Evolutionary conservation across 2,797 vertebrate genomes (phyloP), one percentile per base, ranked within the genome.

Genomic region (Gorsachius magnificus): DNA sequence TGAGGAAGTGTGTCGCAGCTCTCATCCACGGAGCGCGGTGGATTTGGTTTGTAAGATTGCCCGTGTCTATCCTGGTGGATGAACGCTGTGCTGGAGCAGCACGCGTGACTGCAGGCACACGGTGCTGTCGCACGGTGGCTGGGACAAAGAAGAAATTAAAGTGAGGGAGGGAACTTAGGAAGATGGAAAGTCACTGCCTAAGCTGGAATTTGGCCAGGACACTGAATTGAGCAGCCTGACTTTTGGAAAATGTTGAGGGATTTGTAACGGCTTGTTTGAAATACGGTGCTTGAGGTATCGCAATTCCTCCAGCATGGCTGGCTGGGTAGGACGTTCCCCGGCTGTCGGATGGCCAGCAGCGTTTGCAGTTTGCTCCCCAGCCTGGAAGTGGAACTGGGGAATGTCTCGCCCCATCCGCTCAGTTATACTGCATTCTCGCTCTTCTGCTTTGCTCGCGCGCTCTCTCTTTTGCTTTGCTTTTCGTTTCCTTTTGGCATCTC

Each of bases 21-120:
- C 28, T 43, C 0, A 0, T 46, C 54, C 43, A 10, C 1, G 2
- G 54, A 71, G n/a, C 43, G 11, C 0, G 0, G 46, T 38, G 41
- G 9, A 9, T 53, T 79, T 31, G 6, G 21, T 51, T 60, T 50
- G 31, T 38, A 26, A 33, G 65, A 18, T 16, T 46, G 38, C 31
- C 77, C 2, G 0, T 31, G 33, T 36, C 75, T 38, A 1, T 66
- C 45, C 69, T 33, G 19, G 68, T 17, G 68, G 80, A 13, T 10
- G 41, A 35, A 19, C 5, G 0, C 16, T 11, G 10, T 35, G 20
- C 78, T 76, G 83, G 38, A 35, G 43, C 33, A 22, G 50, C 28
- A 31, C 20, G 0, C 3, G 3, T 35, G 63, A 33, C 41, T 19
- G 58, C 43, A 20, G 65, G 24, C 57, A 31, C n/a, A 6, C 4